A percentile compares a stretch with the other conserved stretches of the same genome.
Conservation (phyloP, 2,113 vertebrate species). For the Rissa tridactyla region DNA sequence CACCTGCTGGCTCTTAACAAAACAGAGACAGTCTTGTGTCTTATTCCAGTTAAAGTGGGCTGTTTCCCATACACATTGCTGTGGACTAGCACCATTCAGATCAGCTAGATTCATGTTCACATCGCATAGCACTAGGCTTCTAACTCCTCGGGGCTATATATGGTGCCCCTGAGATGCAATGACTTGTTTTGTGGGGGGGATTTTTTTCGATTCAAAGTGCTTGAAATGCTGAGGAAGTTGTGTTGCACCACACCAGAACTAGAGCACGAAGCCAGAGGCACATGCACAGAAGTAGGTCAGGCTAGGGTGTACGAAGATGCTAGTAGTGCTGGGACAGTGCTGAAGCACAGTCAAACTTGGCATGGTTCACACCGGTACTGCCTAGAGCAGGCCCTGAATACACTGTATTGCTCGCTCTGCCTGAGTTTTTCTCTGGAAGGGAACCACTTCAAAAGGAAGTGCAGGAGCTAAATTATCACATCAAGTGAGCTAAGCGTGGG, state of each 20-base stretch:
- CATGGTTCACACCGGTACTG: background rate
- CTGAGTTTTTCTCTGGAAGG: background rate
- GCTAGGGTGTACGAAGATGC: background rate
- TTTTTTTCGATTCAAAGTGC: background rate
- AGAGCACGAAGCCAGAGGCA: background rate
- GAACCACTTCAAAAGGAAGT: background rate
- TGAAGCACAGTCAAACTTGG: background rate
- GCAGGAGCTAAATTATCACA: background rate
- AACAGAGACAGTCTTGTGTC: background rate
- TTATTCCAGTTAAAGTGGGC: background rate
- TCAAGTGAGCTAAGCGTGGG: background rate
- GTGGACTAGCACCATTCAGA: background rate
- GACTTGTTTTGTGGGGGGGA: background rate
- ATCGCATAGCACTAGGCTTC: background rate
- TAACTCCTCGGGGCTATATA: background rate
- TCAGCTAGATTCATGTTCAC: background rate
- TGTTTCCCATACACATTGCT: background rate
- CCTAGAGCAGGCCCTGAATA: background rate
- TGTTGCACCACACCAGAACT: background rate
- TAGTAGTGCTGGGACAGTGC: background rate
- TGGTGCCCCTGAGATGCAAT: background rate
- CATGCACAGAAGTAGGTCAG: background rate
- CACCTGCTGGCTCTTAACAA: background rate
- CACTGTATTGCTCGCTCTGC: background rate
- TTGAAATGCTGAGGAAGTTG: background rate